Evolutionary conservation across 2,888 invertebrate species (phyloP).

Genomic region (Abrostola tripartita): DNA sequence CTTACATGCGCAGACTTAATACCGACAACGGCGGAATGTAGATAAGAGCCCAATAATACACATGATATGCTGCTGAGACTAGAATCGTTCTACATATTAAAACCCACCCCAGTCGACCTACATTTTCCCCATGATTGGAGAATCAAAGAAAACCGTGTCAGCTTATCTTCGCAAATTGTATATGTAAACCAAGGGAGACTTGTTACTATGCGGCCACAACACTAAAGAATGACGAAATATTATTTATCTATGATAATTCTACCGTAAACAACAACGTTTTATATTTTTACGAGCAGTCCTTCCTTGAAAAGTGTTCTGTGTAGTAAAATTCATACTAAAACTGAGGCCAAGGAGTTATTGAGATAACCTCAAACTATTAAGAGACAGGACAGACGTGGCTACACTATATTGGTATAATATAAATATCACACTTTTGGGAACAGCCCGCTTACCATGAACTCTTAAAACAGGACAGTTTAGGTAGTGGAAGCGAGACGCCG

Average conservation of each 20-base stretch:
- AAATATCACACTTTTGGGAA: too few species aligned
- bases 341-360: background rate
- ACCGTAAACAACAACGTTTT: conserved; percentile 23
- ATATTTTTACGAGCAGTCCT: conserved; percentile 16
- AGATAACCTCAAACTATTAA: background rate
- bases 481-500: too few species aligned
- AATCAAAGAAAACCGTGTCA: conserved; percentile 41
- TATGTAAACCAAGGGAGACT: conserved; percentile 30
- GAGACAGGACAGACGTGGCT: background rate
- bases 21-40: too few species aligned
- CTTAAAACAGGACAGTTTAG: too few species aligned
- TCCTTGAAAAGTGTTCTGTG: conserved; percentile 15
- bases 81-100: background rate
- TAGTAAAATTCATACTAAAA: conserved; percentile 7
- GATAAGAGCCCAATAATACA: too few species aligned
- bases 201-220: conserved; percentile 29
- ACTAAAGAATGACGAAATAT: conserved; percentile 22
- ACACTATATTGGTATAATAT: too few species aligned
- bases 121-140: conserved; percentile 24
- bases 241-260: conserved; percentile 35
- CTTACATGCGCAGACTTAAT: too few species aligned
- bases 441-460: too few species aligned
- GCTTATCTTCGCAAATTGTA: conserved; percentile 46
- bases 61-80: background rate
- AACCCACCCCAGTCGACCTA: conserved; percentile 35